phyloP scores from a whole-genome alignment of 1,140 invertebrate genomes.

The Antheraea mylitta region DNA sequence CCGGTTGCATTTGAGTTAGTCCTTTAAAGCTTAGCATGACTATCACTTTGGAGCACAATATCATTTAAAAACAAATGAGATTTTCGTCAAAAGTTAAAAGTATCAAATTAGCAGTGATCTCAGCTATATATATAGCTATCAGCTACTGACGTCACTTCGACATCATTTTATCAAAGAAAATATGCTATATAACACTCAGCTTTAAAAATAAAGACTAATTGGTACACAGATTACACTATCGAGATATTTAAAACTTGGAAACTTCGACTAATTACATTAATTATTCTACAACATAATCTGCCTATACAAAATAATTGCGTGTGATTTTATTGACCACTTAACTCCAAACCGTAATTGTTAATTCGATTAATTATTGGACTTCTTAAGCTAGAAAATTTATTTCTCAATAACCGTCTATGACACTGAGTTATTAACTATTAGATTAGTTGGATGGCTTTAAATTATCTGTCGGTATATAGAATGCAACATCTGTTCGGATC shows the following conservation, averaged over 20 bases:
- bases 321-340: conserved; percentile 7
- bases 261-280: conserved; percentile 1
- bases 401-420: conserved; percentile 3
- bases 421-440: conserved; percentile 9
- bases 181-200: neutral
- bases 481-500: neutral
- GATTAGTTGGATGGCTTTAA: neutral
- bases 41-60: no score
- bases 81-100: no score
- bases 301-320: neutral
- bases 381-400: conserved; percentile 8
- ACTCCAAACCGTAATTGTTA: conserved; percentile 7
- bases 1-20: no score
- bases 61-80: no score
- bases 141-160: no score
- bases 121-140: no score
- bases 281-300: neutral
- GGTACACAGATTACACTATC: neutral
- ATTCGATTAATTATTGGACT: conserved; percentile 7
- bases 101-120: no score
- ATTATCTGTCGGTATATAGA: neutral
- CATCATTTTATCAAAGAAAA: no score
- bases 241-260: neutral
- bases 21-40: no score
- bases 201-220: neutral